phyloP scores from a whole-genome alignment of 2,113 vertebrate species.

The Psephotus haematonotus region DNA sequence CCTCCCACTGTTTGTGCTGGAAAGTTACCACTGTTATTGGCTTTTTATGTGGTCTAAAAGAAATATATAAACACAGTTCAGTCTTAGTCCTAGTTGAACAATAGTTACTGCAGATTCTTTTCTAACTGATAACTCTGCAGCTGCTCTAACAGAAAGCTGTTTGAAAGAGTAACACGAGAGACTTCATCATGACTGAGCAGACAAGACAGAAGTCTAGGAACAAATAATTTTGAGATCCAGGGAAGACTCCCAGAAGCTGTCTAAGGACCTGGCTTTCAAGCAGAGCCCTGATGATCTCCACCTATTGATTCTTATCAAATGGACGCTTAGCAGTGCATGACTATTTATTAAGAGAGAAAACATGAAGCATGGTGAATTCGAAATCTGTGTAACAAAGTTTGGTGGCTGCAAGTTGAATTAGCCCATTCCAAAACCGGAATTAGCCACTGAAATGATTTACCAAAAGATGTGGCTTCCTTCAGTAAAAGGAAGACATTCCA shows the following conservation, averaged over 20 bases:
- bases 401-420: not conserved
- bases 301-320: not conserved
- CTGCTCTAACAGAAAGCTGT: not conserved
- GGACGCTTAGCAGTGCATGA: not conserved
- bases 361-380: not conserved
- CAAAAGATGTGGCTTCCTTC: not conserved
- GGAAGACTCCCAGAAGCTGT: not conserved
- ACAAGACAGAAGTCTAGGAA: not conserved
- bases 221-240: not conserved
- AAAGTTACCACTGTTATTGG: not conserved
- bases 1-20: not conserved
- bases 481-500: not conserved
- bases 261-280: not conserved
- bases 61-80: not conserved
- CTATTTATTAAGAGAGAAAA: not conserved
- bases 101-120: not conserved
- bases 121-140: not conserved
- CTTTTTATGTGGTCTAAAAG: not conserved
- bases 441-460: not conserved
- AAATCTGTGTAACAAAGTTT: not conserved
- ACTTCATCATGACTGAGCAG: not conserved
- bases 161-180: not conserved
- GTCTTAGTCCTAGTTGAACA: not conserved
- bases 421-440: not conserved
- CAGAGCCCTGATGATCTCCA: not conserved